Evolutionary conservation across 2,113 vertebrate species (phyloP), one percentile per base, ranked within the genome.

Genomic region (Cavia aperea): DNA sequence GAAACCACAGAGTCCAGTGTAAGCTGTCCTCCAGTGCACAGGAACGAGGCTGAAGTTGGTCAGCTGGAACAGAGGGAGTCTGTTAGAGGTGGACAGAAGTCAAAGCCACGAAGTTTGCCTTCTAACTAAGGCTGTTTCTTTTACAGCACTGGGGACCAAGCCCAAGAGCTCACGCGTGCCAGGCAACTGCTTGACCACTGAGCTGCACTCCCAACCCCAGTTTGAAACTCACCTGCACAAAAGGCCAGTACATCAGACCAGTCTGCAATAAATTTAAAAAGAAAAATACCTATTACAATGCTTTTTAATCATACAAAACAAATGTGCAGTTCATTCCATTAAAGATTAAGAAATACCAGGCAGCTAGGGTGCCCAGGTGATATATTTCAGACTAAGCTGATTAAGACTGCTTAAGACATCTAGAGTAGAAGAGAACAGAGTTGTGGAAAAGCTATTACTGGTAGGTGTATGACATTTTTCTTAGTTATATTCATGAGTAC

Each of bases 41-140:
- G 99, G 99, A 94, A 99, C 97, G 89, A 99, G 95, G 89, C 98
- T 90, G 83, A 99, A 99, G 97, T 99, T 99, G 95, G 98, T 97
- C 7, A 99, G 97, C 99, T 99, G 97, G 8, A 91, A 94, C 84
- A 96, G 92, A 84, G 72, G 96, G 79, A 90, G 63, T 66, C 31
- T 29, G 23, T 95, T 31, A 96, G 84, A 19, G 15, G 43, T 33
- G 21, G 1, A 0, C 3, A 18, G 13, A 75, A 23, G 68, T 33
- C 51, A 13, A 0, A 51, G 95, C 72, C 87, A 36, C 3, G 14
- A 36, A 26, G 56, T 6, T 24, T 70, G 29, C 78, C 49, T 78
- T 62, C 31, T 39, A 7, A 33, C 29, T 13, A 70, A 66, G 33
- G 4, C 29, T 51, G 16, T 51, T 51, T 51, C 6, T 73, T 24